Evolutionary conservation across 2,113 vertebrate genomes (phyloP), one percentile per base, ranked within the genome.

Genomic region (Dasypus novemcinctus): DNA sequence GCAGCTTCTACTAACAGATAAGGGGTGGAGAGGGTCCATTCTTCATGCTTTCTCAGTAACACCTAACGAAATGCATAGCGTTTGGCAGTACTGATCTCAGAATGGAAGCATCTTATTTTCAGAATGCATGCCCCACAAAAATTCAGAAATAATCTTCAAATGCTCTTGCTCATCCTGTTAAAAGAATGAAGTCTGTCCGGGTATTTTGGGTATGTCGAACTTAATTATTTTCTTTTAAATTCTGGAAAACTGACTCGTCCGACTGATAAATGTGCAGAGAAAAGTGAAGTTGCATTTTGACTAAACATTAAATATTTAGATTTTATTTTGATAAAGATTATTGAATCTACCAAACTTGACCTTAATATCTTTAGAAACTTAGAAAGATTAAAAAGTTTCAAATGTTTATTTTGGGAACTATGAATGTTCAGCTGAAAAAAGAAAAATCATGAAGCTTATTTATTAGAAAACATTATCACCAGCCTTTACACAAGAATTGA

Each of bases 371-470:
- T 94, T 96, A 84, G 96, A 90, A 76, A 93, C 72, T 95, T 98
- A 97, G 95, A 95, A 97, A 96, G 94, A 98, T 97, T 96, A 66
- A 96, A 96, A 97, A 76, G 72, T 43, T 82, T 91, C 78, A 61
- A 54, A 38, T 81, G 23, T 38, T 93, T 90, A 59, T 96, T 93
- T 91, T 90, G 4, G 74, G 85, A 79, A 33, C 52, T 57, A 49
- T 94, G 88, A 98, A 94, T 97, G 90, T 96, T 97, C 92, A 88
- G 57, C 96, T 97, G 12, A 95, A 97, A 95, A 97, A 75, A 96
- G 96, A 97, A 97, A 97, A 97, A 91, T 92, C 83, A 85, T 96
- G 96, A 93, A 69, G 72, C 27, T 75, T 96, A 81, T 94, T 94
- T 96, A 66, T 83, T 91, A 96, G 92, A 97, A 98, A 93, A 94